Conservation (phyloP, 2,888 invertebrate species). For the Eupithecia exiguata region DNA sequence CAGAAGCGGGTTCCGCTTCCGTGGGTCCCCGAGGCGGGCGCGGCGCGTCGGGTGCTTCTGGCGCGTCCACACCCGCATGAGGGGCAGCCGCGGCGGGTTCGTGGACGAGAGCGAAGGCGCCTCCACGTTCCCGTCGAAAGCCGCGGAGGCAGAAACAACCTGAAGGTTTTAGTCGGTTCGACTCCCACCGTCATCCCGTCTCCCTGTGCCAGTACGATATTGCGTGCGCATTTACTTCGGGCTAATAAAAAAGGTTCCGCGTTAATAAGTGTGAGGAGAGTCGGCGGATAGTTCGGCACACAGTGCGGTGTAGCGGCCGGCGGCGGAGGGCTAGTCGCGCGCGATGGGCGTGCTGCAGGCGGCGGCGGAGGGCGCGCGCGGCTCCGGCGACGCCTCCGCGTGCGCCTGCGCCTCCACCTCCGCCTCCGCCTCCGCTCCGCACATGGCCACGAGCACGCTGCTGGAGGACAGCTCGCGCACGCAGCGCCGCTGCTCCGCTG, state of each 20-base stretch:
- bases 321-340: slow-evolving; percentile 57
- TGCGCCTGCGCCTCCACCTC: slow-evolving; percentile 31
- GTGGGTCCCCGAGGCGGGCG: too few species aligned
- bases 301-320: neutral
- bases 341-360: slow-evolving; percentile 78
- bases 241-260: neutral
- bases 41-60: too few species aligned
- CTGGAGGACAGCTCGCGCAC: slow-evolving; percentile 77
- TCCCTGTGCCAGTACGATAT: neutral
- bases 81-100: too few species aligned
- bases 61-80: too few species aligned
- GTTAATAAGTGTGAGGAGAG: neutral
- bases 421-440: slow-evolving; percentile 48
- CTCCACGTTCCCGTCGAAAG: too few species aligned
- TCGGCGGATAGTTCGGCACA: neutral
- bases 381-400: slow-evolving; percentile 43
- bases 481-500: slow-evolving; percentile 79
- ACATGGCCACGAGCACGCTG: slow-evolving; percentile 68
- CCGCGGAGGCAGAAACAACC: too few species aligned
- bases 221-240: neutral
- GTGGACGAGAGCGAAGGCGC: too few species aligned
- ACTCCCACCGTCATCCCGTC: neutral
- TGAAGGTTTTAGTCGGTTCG: neutral
- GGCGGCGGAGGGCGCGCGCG: slow-evolving; percentile 57
- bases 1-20: neutral